Conservation (phyloP, 2,113 vertebrate species). For the Chinchilla lanigera region DNA sequence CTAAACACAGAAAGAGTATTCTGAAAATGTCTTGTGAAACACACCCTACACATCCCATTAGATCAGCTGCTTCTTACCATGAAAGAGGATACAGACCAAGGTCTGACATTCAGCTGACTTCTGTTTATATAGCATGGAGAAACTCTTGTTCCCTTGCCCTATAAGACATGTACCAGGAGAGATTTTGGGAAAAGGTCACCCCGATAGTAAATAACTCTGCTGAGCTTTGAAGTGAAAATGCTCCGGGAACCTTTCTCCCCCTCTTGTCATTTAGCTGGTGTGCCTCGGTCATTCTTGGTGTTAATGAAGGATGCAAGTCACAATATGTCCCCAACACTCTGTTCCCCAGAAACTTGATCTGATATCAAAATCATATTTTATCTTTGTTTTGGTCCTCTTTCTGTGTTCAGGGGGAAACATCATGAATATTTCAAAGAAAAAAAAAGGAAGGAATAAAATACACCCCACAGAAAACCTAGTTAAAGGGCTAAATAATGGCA, state of each 20-base stretch:
- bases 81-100: constrained; percentile 52
- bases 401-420: not conserved
- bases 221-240: constrained; percentile 80
- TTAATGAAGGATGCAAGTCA: constrained; percentile 52
- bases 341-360: constrained; percentile 29
- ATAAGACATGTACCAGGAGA: constrained; percentile 74
- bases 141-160: constrained; percentile 80
- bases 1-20: constrained; percentile 61
- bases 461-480: constrained; percentile 21
- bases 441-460: constrained; percentile 5
- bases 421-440: constrained; percentile 40
- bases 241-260: constrained; percentile 67
- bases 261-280: constrained; percentile 66
- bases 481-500: constrained; percentile 39
- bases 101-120: constrained; percentile 71
- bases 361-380: constrained; percentile 57
- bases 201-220: constrained; percentile 81
- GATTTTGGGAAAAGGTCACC: constrained; percentile 78
- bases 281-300: constrained; percentile 26
- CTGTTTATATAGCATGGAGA: constrained; percentile 68
- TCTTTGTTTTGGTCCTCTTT: constrained; percentile 61
- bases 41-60: not conserved
- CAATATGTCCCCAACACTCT: constrained; percentile 39
- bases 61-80: constrained; percentile 56
- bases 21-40: not conserved